These are phyloP conservation scores for Erinaceus europaeus DNA, from an alignment of 2,113 vertebrate genomes.

Conservation along the genomic window DNA sequence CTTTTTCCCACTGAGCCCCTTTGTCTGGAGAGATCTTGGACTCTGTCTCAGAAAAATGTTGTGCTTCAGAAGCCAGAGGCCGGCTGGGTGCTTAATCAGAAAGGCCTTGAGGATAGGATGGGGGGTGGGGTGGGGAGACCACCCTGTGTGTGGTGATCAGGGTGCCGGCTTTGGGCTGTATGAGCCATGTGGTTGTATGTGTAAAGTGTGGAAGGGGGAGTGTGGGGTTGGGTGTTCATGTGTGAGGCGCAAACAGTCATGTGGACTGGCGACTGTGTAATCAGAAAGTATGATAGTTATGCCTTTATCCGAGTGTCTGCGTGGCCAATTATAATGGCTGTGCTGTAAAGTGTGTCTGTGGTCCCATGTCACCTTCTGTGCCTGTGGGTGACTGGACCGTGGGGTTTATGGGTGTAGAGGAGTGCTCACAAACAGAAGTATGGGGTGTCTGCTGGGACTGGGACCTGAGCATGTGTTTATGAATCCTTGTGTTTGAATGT, in stretches of 20 bases:
- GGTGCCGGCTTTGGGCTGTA: too few species aligned
- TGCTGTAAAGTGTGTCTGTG: too few species aligned
- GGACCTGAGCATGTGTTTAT: background rate
- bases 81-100: background rate
- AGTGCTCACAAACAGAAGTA: background rate
- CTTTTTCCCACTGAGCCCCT: slow-evolving; percentile 39
- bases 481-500: background rate
- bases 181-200: background rate
- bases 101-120: background rate
- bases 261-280: background rate
- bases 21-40: slow-evolving; percentile 72
- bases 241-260: background rate
- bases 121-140: background rate
- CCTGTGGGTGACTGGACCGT: background rate
- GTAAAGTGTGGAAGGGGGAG: background rate
- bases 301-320: background rate
- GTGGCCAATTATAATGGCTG: background rate
- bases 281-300: background rate
- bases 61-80: slow-evolving; percentile 20
- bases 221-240: background rate
- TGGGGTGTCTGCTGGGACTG: background rate
- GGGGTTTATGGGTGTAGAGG: background rate
- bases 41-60: slow-evolving; percentile 79
- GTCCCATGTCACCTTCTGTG: background rate
- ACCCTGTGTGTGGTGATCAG: background rate